Conservation (phyloP, 2,113 vertebrate species). For the Typhlomys cinereus region DNA sequence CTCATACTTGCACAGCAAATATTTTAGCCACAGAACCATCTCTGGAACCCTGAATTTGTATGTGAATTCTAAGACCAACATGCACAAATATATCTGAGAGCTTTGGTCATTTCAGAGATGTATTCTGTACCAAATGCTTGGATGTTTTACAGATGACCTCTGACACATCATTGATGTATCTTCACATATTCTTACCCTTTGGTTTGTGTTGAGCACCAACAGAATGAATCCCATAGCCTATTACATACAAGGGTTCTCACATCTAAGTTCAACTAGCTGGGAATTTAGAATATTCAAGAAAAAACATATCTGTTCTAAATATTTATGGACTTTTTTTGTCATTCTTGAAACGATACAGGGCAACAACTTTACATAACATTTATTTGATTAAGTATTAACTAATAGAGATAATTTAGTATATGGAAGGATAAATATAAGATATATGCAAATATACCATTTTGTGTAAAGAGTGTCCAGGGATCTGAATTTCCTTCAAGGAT, state of each 20-base stretch:
- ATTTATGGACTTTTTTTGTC: neutral
- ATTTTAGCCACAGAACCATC: too few relatives aligned
- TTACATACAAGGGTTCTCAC: too few relatives aligned
- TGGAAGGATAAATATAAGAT: neutral
- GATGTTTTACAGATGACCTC: neutral
- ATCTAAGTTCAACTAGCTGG: neutral
- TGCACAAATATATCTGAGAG: neutral
- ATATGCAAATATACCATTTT: neutral
- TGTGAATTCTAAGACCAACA: neutral
- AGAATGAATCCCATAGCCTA: neutral
- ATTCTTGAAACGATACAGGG: neutral
- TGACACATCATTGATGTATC: neutral
- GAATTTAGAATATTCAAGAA: neutral
- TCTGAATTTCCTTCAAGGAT: neutral
- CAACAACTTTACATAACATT: neutral
- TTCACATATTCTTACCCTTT: constrained; percentile 4
- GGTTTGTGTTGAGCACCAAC: neutral
- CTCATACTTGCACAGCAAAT: neutral
- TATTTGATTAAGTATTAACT: neutral
- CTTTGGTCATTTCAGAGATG: neutral
- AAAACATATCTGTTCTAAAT: neutral
- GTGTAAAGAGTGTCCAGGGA: neutral
- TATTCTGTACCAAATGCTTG: neutral
- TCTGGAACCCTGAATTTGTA: neutral
- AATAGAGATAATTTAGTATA: neutral